Evolutionary conservation across 2,797 vertebrate genomes (phyloP), one percentile per base, ranked within the genome.

Genomic region (Peromyscus eremicus): DNA sequence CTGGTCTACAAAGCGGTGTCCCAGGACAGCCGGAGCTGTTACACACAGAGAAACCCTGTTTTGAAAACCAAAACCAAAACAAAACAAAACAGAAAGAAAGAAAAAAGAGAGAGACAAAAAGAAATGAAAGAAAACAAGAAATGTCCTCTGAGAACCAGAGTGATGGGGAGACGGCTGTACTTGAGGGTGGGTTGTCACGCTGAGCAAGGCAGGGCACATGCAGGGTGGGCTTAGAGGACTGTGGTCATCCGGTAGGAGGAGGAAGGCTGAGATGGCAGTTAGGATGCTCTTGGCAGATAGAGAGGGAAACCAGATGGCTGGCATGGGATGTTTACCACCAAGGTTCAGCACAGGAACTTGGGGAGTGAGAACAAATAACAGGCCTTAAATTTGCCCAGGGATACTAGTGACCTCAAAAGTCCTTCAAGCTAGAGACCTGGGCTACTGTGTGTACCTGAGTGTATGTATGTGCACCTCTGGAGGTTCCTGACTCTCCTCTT

Each of bases 341-440:
- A 77, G 34, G 70, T 57, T 32, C 13, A 34, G 43, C 9, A 10
- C 62, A n/a, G 55, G 84, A 27, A 46, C 19, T 46, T 27, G 62
- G 80, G 16, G 37, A 12, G 21, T n/a, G 32, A 77, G 55, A 83
- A 23, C 32, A 89, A 79, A 40, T 7, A 92, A 68, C 2, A 57
- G 57, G 52, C 52, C 62, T 81, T 71, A 25, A 83, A 89, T 96
- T 95, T 94, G 75, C 19, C 40, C 49, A n/a, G 73, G 55, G 57
- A 75, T 82, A 43, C 34, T 77, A 37, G 32, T 43, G 76, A 77
- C 25, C 64, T 96, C 66, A 34, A 71, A 88, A 73, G 86, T 13
- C 66, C 64, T 89, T 80, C 40, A 14, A 55, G 29, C 27, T 81
- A 73, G 77, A 93, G 71, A 66, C 55, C 52, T 32, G 82, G 55